phyloP scores from a whole-genome alignment of 2,888 invertebrate genomes.

The Hypomecis punctinalis region DNA sequence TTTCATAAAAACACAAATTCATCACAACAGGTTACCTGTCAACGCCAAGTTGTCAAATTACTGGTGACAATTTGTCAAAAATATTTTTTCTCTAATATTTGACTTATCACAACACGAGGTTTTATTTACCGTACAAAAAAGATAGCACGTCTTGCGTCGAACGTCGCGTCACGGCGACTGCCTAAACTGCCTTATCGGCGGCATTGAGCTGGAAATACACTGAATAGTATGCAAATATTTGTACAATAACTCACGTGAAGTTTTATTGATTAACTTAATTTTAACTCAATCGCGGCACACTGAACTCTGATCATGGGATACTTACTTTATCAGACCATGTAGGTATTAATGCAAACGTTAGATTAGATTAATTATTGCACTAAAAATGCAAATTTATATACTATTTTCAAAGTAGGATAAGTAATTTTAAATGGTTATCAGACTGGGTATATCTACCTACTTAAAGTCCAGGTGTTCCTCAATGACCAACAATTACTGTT shows the following conservation, averaged over 20 bases:
- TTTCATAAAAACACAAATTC: slow-evolving; percentile 45
- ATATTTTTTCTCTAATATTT: slow-evolving; percentile 50
- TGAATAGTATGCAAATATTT: slow-evolving; percentile 30
- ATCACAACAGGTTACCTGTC: slow-evolving; percentile 69
- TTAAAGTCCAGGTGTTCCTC: too few relatives aligned
- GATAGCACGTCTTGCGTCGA: slow-evolving; percentile 55
- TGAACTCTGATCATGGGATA: background rate
- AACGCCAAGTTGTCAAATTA: slow-evolving; percentile 58
- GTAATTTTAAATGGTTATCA: too few relatives aligned
- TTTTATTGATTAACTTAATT: slow-evolving; percentile 25
- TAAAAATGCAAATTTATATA: too few relatives aligned
- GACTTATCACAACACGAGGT: slow-evolving; percentile 37
- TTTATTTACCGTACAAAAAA: slow-evolving; percentile 29
- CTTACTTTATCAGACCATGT: too few relatives aligned
- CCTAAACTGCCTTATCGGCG: slow-evolving; percentile 46
- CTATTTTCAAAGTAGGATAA: too few relatives aligned
- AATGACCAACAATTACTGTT: too few relatives aligned
- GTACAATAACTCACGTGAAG: slow-evolving; percentile 28
- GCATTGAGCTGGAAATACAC: slow-evolving; percentile 26
- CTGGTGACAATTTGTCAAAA: slow-evolving; percentile 48
- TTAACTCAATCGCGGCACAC: slow-evolving; percentile 3
- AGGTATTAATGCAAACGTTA: too few relatives aligned
- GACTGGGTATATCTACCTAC: too few relatives aligned
- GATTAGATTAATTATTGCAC: too few relatives aligned
- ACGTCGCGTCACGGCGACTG: slow-evolving; percentile 58